Percentiles rank a stretch among this genome's conserved stretches.
Evolutionary conservation across 2,888 invertebrate species (phyloP).

Genomic region (Cheilosia variabilis): DNA sequence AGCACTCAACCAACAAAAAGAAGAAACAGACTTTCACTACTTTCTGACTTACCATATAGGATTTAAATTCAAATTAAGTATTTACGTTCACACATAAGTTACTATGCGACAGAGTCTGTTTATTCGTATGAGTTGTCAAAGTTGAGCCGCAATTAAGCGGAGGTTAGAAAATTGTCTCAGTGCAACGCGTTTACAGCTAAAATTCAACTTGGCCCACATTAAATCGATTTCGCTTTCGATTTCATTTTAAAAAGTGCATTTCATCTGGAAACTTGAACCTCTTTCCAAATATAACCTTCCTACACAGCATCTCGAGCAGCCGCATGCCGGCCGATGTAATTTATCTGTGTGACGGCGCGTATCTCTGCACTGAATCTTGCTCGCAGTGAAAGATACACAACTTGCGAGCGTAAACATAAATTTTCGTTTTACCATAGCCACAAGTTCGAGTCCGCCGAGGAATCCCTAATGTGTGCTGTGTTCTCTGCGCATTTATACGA

Average conservation of each 20-base stretch:
- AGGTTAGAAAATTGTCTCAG: conserved; percentile 1
- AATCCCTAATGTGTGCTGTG: conserved; percentile 52
- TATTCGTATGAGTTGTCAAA: background rate
- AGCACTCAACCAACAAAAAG: background rate
- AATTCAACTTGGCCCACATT: conserved; percentile 63
- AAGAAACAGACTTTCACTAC: conserved; percentile 64
- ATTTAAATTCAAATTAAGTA: conserved; percentile 55
- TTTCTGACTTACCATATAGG: conserved; percentile 21
- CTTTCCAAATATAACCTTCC: conserved; percentile 39
- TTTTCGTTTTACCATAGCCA: conserved; percentile 41
- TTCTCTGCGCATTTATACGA: conserved; percentile 7
- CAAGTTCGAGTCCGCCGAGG: background rate
- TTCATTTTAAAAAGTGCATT: conserved; percentile 64
- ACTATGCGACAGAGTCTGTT: conserved; percentile 20
- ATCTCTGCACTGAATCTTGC: conserved; percentile 66
- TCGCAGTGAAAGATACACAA: conserved; percentile 71
- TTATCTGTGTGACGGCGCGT: conserved; percentile 59
- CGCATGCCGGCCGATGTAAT: conserved; percentile 39
- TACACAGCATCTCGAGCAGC: background rate
- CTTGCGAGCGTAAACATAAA: conserved; percentile 67
- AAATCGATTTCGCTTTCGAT: conserved; percentile 73
- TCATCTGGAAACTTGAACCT: conserved; percentile 34
- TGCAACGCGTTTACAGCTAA: background rate
- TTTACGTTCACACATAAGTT: conserved; percentile 27
- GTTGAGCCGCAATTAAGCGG: conserved; percentile 50